These are phyloP conservation scores for Spatulosminthurus flaviceps DNA, from an alignment of 2,888 invertebrate species.

Conservation along the genomic window DNA sequence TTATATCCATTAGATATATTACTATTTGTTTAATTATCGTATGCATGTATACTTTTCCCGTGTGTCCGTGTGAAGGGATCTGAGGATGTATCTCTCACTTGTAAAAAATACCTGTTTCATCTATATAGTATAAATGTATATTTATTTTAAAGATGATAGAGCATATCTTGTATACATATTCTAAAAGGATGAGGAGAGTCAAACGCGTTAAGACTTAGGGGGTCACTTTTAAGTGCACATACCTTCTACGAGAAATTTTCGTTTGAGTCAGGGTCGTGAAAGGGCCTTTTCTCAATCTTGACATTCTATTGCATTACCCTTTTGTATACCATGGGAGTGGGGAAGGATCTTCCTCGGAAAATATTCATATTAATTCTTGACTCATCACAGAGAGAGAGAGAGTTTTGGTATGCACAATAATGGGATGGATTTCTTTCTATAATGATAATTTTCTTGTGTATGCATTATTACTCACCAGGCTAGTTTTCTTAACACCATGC, in stretches of 20 bases:
- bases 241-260: not conserved
- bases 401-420: no score
- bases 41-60: not conserved
- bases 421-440: no score
- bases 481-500: no score
- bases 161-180: not conserved
- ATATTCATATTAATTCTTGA: not conserved
- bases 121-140: no score
- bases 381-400: no score
- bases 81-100: not conserved
- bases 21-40: conserved; percentile 22
- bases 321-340: not conserved
- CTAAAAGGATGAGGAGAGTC: not conserved
- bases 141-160: no score
- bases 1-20: conserved; percentile 27
- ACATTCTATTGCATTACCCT: not conserved
- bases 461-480: no score
- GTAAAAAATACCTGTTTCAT: no score
- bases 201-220: not conserved
- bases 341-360: not conserved
- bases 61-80: no score
- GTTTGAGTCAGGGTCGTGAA: conserved; percentile 29
- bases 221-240: not conserved
- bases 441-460: no score
- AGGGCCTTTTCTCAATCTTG: conserved; percentile 24